Evolutionary conservation across 1,140 invertebrate species (phyloP).

Genomic region (Drosophila sturtevanti): DNA sequence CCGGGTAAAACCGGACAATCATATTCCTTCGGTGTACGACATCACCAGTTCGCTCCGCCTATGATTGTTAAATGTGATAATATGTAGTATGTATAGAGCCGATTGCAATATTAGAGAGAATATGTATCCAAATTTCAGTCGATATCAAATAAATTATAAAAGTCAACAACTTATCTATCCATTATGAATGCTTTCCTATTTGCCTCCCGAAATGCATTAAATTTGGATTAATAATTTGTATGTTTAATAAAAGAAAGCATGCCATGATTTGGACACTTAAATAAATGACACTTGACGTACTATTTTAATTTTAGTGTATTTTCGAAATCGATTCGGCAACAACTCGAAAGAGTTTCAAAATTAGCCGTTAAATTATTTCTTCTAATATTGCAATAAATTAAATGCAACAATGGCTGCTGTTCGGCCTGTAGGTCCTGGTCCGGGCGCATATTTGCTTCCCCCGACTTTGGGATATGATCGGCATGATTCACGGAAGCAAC

Average conservation of each 20-base stretch:
- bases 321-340: slow-evolving; percentile 34
- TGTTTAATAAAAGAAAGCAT: no score
- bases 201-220: no score
- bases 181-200: no score
- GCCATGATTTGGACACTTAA: neutral
- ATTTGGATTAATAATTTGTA: no score
- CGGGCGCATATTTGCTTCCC: slow-evolving; percentile 85
- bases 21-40: slow-evolving; percentile 72
- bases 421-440: slow-evolving; percentile 84
- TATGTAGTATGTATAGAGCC: slow-evolving; percentile 43
- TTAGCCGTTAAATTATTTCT: slow-evolving; percentile 35
- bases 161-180: no score
- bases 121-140: slow-evolving; percentile 41
- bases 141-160: neutral
- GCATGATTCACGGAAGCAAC: slow-evolving; percentile 85
- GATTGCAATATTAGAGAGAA: slow-evolving; percentile 64
- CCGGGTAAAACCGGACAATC: slow-evolving; percentile 60
- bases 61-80: slow-evolving; percentile 82
- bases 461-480: slow-evolving; percentile 84
- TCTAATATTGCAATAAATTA: slow-evolving; percentile 68
- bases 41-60: slow-evolving; percentile 70
- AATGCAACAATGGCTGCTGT: slow-evolving; percentile 43
- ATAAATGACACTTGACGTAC: neutral
- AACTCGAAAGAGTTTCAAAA: slow-evolving; percentile 62
- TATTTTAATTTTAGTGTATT: neutral